Conservation (phyloP, 2,113 vertebrate species). For the Bothrops jararaca region DNA sequence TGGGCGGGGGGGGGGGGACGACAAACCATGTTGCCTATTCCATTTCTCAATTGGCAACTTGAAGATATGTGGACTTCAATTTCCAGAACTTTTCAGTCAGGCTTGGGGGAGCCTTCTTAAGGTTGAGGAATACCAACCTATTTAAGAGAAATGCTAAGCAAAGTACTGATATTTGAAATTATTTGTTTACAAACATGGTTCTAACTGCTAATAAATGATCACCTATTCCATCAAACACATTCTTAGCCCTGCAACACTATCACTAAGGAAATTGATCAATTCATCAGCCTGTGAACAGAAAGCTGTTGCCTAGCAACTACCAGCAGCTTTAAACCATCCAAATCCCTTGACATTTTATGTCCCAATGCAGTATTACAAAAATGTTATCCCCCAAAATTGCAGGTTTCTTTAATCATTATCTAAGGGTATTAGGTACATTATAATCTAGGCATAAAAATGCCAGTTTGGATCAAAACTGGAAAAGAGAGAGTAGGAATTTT, state of each 20-base stretch:
- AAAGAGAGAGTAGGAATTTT: not conserved
- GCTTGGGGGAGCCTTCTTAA: not conserved
- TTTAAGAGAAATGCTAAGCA: not conserved
- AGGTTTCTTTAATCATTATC: not conserved
- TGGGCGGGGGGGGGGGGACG: not conserved
- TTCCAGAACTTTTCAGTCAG: not conserved
- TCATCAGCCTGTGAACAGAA: not conserved
- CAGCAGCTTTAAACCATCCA: not conserved
- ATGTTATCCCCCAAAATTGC: not conserved
- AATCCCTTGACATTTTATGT: fast-evolving
- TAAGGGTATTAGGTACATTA: not conserved
- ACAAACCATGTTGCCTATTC: not conserved
- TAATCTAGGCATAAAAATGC: not conserved
- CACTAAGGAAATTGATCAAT: not conserved
- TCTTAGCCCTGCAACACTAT: not conserved
- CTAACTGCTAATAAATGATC: not conserved
- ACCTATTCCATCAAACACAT: not conserved
- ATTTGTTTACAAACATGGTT: not conserved
- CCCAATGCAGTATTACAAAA: not conserved
- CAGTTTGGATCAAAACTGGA: not conserved
- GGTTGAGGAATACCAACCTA: not conserved
- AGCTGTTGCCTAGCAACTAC: fast-evolving
- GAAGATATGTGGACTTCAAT: not conserved
- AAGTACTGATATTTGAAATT: not conserved
- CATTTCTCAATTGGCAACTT: not conserved